phyloP scores from a whole-genome alignment of 2,113 vertebrate genomes.

The Cryptomyrus ogoouensis region DNA sequence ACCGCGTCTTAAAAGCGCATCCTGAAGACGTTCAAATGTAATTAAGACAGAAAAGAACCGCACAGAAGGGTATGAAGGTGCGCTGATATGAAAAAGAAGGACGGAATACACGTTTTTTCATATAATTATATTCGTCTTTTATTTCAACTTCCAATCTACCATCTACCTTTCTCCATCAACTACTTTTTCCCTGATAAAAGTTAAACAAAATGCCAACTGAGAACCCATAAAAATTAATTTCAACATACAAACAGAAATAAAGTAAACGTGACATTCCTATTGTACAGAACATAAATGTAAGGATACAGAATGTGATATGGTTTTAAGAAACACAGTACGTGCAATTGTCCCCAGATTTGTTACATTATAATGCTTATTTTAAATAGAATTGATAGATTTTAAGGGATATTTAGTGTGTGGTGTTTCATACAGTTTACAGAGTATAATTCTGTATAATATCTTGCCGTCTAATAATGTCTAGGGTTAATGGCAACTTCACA shows the following conservation, averaged over 20 bases:
- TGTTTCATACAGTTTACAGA: neutral
- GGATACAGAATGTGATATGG: constrained; percentile 39
- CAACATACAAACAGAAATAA: constrained; percentile 38
- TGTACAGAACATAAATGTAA: constrained; percentile 29
- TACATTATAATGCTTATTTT: neutral
- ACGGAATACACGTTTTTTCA: neutral
- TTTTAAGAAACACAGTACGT: constrained; percentile 21
- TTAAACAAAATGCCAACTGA: constrained; percentile 32
- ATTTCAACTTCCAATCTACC: constrained; percentile 42
- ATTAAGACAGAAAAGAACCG: neutral
- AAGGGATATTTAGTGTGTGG: neutral
- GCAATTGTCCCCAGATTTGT: neutral
- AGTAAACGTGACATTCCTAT: constrained; percentile 15
- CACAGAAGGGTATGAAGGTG: neutral
- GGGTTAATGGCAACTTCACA: neutral
- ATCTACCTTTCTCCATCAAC: constrained; percentile 32
- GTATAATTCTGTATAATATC: neutral
- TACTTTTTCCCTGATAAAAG: constrained; percentile 23
- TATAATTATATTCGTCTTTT: constrained; percentile 35
- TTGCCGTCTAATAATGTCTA: neutral
- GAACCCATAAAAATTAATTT: constrained; percentile 29
- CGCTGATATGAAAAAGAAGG: neutral
- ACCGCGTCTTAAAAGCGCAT: neutral
- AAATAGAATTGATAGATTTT: neutral
- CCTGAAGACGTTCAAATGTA: neutral